These are phyloP conservation scores for Myotis davidii DNA, from an alignment of 2,113 vertebrate genomes.

Conservation along the genomic window DNA sequence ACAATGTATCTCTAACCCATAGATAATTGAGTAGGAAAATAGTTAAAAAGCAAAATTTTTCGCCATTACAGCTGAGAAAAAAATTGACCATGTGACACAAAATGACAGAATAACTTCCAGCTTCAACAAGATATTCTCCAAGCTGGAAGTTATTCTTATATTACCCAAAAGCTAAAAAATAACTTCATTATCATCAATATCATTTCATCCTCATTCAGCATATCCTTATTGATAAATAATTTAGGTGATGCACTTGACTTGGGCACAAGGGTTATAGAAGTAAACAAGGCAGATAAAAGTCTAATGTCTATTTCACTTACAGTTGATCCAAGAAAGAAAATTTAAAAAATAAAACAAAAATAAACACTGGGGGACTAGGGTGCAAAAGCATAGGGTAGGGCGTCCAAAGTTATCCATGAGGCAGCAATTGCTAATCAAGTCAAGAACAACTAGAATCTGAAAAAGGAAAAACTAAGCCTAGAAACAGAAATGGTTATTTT, in stretches of 20 bases:
- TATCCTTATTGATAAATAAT: not conserved
- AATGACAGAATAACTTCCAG: no score
- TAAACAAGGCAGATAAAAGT: not conserved
- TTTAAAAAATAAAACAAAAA: not conserved
- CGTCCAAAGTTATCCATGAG: not conserved
- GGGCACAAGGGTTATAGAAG: not conserved
- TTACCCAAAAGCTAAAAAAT: not conserved
- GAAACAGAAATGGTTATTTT: not conserved
- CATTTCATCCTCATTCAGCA: not conserved
- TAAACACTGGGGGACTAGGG: fast-evolving
- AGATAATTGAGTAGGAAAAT: slow-evolving; percentile 27
- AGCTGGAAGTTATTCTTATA: not conserved
- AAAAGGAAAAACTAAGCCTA: not conserved
- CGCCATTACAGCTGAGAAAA: not conserved
- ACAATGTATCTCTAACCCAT: not conserved
- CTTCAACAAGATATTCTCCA: not conserved
- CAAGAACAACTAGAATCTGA: not conserved
- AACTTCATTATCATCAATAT: not conserved
- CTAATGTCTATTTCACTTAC: not conserved
- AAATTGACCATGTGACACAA: not conserved
- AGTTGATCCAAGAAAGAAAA: not conserved
- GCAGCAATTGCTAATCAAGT: not conserved
- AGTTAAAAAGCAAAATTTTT: not conserved
- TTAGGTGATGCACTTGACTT: not conserved
- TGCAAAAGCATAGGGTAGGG: not conserved